phyloP scores from a whole-genome alignment of 2,888 invertebrate species.

The Adineta ricciae region DNA sequence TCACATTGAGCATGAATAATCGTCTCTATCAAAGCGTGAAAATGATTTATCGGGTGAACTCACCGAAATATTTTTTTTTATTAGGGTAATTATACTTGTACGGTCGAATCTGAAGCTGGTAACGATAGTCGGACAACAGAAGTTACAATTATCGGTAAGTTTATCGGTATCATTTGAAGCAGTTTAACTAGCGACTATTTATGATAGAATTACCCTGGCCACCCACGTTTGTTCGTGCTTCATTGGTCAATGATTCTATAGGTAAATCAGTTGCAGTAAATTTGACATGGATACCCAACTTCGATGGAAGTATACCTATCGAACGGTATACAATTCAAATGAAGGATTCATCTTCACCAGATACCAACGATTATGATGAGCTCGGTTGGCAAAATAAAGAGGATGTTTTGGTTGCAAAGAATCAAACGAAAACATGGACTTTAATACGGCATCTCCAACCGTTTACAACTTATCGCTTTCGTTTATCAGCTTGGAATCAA shows the following conservation, averaged over 20 bases:
- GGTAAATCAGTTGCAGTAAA: constrained; percentile 57
- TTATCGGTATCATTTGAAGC: neutral
- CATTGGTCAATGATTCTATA: neutral
- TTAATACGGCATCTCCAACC: constrained; percentile 69
- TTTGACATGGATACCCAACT: constrained; percentile 85
- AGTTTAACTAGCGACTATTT: no score
- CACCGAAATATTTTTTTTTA: no score
- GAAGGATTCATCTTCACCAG: constrained; percentile 34
- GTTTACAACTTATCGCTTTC: constrained; percentile 85
- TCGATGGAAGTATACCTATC: constrained; percentile 90
- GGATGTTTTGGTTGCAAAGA: neutral
- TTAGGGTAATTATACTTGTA: constrained; percentile 74
- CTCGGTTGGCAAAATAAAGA: neutral
- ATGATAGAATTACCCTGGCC: neutral
- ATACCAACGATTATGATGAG: neutral
- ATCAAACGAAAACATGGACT: constrained; percentile 20
- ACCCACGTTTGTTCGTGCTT: neutral
- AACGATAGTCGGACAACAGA: constrained; percentile 62
- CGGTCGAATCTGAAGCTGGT: constrained; percentile 74
- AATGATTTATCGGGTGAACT: no score
- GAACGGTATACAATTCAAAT: constrained; percentile 82
- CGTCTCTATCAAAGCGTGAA: no score
- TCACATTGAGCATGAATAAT: no score
- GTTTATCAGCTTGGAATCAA: constrained; percentile 87
- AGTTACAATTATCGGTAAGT: neutral